These are phyloP conservation scores for Melanaphis sacchari DNA, from an alignment of 1,140 invertebrate species.

Conservation along the genomic window DNA sequence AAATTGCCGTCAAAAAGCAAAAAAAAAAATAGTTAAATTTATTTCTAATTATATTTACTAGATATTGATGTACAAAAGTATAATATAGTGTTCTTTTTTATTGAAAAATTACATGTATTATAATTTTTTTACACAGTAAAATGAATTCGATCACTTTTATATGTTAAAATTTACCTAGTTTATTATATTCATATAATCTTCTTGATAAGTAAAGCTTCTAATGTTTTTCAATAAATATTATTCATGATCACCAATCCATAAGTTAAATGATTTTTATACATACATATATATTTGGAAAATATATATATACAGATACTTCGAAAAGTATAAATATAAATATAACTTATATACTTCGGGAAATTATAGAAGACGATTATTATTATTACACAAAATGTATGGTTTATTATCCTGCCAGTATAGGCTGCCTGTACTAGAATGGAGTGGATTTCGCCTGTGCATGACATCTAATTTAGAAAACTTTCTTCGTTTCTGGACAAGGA, in stretches of 20 bases:
- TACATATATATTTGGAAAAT: not conserved
- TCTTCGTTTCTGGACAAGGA: slow-evolving; percentile 22
- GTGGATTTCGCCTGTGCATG: slow-evolving; percentile 13
- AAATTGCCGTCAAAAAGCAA: not conserved
- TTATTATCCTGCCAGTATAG: not conserved
- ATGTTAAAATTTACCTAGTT: not conserved
- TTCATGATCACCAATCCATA: not conserved
- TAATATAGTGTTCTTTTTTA: not conserved
- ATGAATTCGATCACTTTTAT: not conserved
- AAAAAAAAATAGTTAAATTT: too few species aligned
- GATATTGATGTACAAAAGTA: not conserved
- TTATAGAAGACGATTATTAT: not conserved
- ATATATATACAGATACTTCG: too few species aligned
- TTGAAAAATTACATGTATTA: not conserved
- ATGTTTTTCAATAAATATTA: not conserved
- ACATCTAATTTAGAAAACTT: slow-evolving; percentile 51
- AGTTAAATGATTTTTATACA: not conserved
- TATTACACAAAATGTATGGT: not conserved
- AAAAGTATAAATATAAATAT: not conserved
- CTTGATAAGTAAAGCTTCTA: not conserved
- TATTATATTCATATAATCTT: not conserved
- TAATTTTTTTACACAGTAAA: not conserved
- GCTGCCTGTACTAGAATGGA: not conserved
- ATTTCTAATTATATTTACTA: not conserved
- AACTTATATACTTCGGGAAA: not conserved